These are phyloP conservation scores for Glaucidium brasilianum DNA, from an alignment of 2,113 vertebrate genomes.

Conservation along the genomic window DNA sequence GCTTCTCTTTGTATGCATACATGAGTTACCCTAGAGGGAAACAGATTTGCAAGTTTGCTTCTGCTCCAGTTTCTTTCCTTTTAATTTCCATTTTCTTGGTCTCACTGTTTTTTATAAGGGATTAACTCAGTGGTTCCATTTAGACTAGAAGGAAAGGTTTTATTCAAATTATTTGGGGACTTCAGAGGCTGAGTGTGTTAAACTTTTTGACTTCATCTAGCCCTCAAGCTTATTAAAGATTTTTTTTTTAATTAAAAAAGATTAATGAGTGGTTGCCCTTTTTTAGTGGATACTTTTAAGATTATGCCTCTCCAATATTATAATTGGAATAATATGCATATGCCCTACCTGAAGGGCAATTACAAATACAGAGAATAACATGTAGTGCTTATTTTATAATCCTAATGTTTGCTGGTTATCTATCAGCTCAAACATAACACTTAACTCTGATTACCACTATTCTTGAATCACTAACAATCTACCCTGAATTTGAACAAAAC, in stretches of 20 bases:
- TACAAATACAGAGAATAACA: not conserved
- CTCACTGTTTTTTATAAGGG: not conserved
- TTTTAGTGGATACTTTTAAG: not conserved
- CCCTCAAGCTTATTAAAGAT: not conserved
- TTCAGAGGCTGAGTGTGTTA: not conserved
- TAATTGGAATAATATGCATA: not conserved
- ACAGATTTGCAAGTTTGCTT: not conserved
- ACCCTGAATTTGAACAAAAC: not conserved
- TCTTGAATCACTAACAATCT: not conserved
- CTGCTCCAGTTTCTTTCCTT: not conserved
- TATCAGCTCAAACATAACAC: conserved; percentile 3
- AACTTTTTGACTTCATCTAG: not conserved
- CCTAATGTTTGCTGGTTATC: conserved; percentile 19
- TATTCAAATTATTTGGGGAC: not conserved
- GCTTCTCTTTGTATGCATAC: not conserved
- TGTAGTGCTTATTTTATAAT: not conserved
- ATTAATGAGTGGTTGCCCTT: not conserved
- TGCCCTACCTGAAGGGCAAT: not conserved
- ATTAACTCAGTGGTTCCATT: not conserved
- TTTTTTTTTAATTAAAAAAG: not conserved
- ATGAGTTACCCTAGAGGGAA: not conserved
- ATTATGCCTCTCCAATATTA: not conserved
- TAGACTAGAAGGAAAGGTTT: not conserved
- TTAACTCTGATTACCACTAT: not conserved
- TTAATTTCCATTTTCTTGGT: not conserved